Conservation (phyloP, 2,888 invertebrate genomes). For the Caenorhabditis sp. region DNA sequence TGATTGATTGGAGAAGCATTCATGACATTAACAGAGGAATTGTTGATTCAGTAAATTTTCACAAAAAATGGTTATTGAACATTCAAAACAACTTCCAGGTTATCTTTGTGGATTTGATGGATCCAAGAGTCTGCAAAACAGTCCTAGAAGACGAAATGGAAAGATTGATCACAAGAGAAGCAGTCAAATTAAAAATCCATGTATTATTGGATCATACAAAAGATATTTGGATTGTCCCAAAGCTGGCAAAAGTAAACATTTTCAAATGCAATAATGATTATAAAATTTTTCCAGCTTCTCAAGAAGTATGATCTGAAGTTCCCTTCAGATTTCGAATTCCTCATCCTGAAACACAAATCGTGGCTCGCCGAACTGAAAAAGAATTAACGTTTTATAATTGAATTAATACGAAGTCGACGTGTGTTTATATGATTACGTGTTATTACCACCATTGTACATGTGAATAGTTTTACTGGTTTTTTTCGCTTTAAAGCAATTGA, state of each 20-base stretch:
- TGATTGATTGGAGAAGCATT: constrained; percentile 28
- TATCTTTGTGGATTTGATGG: constrained; percentile 20
- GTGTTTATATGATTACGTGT: too few relatives aligned
- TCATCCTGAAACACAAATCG: neutral
- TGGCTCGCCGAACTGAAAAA: neutral
- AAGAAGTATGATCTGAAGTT: neutral
- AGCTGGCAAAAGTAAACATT: neutral
- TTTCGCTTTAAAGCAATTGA: too few relatives aligned
- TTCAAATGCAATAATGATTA: neutral
- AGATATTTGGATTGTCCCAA: constrained; percentile 4
- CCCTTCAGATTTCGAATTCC: neutral
- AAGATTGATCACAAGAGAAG: constrained; percentile 11
- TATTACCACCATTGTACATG: too few relatives aligned
- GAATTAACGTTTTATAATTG: neutral
- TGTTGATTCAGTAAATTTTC: constrained; percentile 15
- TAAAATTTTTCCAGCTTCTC: neutral
- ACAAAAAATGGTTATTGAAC: neutral
- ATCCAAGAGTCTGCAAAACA: constrained; percentile 15
- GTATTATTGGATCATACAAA: constrained; percentile 14
- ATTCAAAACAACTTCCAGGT: constrained; percentile 5
- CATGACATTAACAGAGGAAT: constrained; percentile 26
- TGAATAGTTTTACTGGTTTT: too few relatives aligned
- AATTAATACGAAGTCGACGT: neutral
- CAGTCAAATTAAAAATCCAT: constrained; percentile 18
- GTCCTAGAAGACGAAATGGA: constrained; percentile 19